phyloP scores from a whole-genome alignment of 2,113 vertebrate genomes.

The Murina feae region DNA sequence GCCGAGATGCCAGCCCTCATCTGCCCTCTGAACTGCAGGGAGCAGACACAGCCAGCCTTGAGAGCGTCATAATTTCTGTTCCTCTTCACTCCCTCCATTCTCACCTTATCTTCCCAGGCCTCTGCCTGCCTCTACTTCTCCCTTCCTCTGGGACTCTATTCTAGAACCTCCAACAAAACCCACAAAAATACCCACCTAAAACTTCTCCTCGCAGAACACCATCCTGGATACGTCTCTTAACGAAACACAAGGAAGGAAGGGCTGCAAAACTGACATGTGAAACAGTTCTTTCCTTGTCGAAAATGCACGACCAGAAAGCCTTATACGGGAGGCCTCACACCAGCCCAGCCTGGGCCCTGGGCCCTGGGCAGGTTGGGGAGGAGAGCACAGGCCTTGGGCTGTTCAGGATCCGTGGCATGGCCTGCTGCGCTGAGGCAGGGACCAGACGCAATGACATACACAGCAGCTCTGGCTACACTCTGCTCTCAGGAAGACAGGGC shows the following conservation, averaged over 20 bases:
- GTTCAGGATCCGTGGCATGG: neutral
- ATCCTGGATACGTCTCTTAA: too few relatives aligned
- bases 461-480: neutral
- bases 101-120: too few relatives aligned
- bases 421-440: too few relatives aligned
- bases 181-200: neutral
- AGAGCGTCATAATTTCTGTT: neutral
- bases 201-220: neutral
- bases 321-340: neutral
- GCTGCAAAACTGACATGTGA: neutral
- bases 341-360: neutral
- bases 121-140: rapidly evolving
- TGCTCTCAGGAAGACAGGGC: neutral
- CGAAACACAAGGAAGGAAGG: neutral
- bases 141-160: neutral
- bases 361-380: neutral
- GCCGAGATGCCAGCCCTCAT: too few relatives aligned
- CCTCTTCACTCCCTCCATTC: neutral
- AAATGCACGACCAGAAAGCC: neutral
- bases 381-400: neutral
- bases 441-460: neutral
- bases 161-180: neutral
- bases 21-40: neutral
- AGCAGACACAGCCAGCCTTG: neutral
- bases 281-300: neutral